Conservation (phyloP, 2,888 invertebrate species). For the Autographa gamma region DNA sequence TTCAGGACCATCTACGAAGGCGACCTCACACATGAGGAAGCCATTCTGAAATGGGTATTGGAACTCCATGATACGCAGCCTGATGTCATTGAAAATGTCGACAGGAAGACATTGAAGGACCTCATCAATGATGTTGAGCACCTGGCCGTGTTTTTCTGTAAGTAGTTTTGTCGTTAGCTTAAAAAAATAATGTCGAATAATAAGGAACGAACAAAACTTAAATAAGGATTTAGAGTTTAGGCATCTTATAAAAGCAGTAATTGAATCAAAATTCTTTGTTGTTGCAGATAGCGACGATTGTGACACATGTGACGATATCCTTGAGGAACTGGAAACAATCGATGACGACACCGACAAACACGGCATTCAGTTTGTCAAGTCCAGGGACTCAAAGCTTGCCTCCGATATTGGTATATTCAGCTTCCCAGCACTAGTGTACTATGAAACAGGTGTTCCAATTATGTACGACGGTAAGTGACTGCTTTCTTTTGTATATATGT, state of each 20-base stretch:
- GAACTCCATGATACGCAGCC: conserved; percentile 95
- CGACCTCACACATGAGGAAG: conserved; percentile 97
- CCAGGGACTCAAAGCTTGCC: conserved; percentile 96
- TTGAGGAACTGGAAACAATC: conserved; percentile 96
- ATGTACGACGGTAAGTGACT: conserved; percentile 96
- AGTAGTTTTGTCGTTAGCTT: conserved; percentile 72
- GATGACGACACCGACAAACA: conserved; percentile 97
- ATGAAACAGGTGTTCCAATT: conserved; percentile 97
- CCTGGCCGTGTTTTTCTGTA: conserved; percentile 97
- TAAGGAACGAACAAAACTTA: too few species aligned
- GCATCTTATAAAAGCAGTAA: too few species aligned
- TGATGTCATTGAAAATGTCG: conserved; percentile 97
- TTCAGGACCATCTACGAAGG: conserved; percentile 96
- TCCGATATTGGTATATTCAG: conserved; percentile 97
- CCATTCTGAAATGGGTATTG: conserved; percentile 96
- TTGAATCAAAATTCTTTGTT: conserved; percentile 9
- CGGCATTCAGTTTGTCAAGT: conserved; percentile 97
- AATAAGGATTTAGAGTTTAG: too few species aligned
- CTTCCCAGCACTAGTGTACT: conserved; percentile 97
- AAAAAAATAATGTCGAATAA: background rate
- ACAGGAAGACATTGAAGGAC: conserved; percentile 96
- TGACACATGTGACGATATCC: conserved; percentile 94
- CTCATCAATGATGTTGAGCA: conserved; percentile 97
- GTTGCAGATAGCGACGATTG: conserved; percentile 94
- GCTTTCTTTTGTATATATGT: conserved; percentile 20